Percentiles rank a stretch among this genome's conserved stretches.
These are phyloP conservation scores for Rhabditoides inermis DNA, from an alignment of 2,888 invertebrate genomes.

Conservation along the genomic window DNA sequence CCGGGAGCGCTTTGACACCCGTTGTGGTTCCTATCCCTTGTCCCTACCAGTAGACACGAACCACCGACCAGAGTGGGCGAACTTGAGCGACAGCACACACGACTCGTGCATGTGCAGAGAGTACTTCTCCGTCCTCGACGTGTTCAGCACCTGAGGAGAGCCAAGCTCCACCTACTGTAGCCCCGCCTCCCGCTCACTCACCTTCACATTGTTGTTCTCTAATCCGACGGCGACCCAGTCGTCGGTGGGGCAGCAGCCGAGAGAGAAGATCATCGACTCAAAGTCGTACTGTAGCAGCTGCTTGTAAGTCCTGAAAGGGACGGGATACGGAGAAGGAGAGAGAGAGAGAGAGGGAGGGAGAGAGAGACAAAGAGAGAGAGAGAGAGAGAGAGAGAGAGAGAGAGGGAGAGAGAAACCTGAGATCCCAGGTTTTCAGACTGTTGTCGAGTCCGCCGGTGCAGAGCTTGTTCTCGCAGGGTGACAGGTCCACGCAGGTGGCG, in stretches of 20 bases:
- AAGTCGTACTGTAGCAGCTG: conserved; percentile 92
- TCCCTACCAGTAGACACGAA: conserved; percentile 72
- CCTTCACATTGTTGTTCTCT: conserved; percentile 91
- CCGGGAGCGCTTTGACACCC: too few relatives aligned
- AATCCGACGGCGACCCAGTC: conserved; percentile 93
- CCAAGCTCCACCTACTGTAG: too few relatives aligned
- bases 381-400: too few relatives aligned
- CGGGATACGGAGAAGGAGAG: too few relatives aligned
- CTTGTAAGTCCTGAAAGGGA: too few relatives aligned
- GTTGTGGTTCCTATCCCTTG: too few relatives aligned
- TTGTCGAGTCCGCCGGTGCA: conserved; percentile 94
- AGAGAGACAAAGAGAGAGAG: too few relatives aligned
- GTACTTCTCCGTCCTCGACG: conserved; percentile 71
- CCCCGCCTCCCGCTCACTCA: too few relatives aligned
- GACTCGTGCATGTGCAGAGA: conserved; percentile 89
- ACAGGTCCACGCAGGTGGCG: conserved; percentile 85
- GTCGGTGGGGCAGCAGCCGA: conserved; percentile 88
- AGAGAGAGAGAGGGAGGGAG: too few relatives aligned
- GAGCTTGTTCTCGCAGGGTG: conserved; percentile 71
- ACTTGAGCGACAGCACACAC: conserved; percentile 84
- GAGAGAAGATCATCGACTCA: conserved; percentile 80
- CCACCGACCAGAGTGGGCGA: conserved; percentile 89
- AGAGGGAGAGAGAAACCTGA: too few relatives aligned
- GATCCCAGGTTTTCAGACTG: conserved; percentile 86
- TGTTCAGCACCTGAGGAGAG: conserved; percentile 16